These are phyloP conservation scores for Nymphalis c-album DNA, from an alignment of 2,888 invertebrate genomes.

Conservation along the genomic window DNA sequence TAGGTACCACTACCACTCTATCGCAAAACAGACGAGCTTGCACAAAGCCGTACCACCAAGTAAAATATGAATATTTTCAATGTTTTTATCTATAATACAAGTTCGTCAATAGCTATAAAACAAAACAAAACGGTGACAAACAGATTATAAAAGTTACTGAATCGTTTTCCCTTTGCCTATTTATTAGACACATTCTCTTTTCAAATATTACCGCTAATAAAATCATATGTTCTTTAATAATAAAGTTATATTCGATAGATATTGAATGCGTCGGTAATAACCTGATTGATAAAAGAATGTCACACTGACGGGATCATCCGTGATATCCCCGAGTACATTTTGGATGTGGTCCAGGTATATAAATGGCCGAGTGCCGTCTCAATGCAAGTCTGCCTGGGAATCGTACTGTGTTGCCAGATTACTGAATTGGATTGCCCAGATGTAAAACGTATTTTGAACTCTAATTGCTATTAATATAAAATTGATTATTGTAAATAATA, in stretches of 20 bases:
- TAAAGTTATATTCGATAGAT: not conserved
- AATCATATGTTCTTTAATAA: not conserved
- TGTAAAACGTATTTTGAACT: constrained; percentile 15
- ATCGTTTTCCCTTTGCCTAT: too few relatives aligned
- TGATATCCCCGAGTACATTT: constrained; percentile 72
- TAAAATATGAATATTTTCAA: too few relatives aligned
- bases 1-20: too few relatives aligned
- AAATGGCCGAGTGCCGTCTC: constrained; percentile 70
- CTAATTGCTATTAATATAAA: constrained; percentile 18
- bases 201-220: too few relatives aligned
- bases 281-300: constrained; percentile 37
- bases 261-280: constrained; percentile 48
- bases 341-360: constrained; percentile 76
- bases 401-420: constrained; percentile 32
- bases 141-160: too few relatives aligned
- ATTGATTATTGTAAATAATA: constrained; percentile 4
- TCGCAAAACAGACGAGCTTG: too few relatives aligned
- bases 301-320: constrained; percentile 43
- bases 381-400: constrained; percentile 66
- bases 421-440: constrained; percentile 22
- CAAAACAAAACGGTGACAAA: not conserved
- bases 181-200: too few relatives aligned
- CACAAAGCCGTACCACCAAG: too few relatives aligned
- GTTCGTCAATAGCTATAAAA: not conserved
- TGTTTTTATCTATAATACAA: too few relatives aligned